Conservation (phyloP, 30 jellyfish, hydroid and myxozoan species). For the Cassiopea andromeda region DNA sequence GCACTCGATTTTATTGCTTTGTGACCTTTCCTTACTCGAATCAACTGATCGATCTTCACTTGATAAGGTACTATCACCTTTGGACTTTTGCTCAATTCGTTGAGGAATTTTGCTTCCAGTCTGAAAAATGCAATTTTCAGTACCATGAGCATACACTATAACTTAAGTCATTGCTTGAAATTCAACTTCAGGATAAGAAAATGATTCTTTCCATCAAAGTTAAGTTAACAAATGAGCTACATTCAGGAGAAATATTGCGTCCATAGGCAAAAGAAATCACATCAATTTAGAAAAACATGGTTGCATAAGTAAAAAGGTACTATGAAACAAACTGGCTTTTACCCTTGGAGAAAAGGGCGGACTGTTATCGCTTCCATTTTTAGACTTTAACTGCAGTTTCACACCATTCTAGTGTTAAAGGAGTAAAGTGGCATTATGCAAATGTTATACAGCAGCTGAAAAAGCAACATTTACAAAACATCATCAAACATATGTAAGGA, state of each 20-base stretch:
- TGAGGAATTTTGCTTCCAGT: slow-evolving; percentile 72
- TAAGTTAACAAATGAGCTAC: no score
- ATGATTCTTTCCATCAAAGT: no score
- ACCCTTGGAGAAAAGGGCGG: slow-evolving; percentile 54
- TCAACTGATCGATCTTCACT: slow-evolving; percentile 4
- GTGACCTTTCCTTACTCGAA: neutral
- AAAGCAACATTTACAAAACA: no score
- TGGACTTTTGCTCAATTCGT: slow-evolving; percentile 47
- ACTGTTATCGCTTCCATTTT: slow-evolving; percentile 23
- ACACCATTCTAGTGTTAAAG: neutral
- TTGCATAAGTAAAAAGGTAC: neutral
- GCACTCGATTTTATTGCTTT: neutral
- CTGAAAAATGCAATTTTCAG: slow-evolving; percentile 4
- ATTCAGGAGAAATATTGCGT: no score
- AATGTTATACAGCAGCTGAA: no score
- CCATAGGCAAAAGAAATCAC: no score
- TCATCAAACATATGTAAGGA: no score
- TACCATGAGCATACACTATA: no score
- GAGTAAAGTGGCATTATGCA: neutral
- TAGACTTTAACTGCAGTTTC: neutral
- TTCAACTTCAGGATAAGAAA: no score
- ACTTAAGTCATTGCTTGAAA: no score
- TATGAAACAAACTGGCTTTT: neutral
- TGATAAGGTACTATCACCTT: slow-evolving; percentile 27
- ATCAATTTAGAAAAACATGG: no score